A percentile compares a stretch with the other conserved stretches of the same genome.
These are phyloP conservation scores for Polymixis lichenea DNA, from an alignment of 2,888 invertebrate species.

Conservation along the genomic window DNA sequence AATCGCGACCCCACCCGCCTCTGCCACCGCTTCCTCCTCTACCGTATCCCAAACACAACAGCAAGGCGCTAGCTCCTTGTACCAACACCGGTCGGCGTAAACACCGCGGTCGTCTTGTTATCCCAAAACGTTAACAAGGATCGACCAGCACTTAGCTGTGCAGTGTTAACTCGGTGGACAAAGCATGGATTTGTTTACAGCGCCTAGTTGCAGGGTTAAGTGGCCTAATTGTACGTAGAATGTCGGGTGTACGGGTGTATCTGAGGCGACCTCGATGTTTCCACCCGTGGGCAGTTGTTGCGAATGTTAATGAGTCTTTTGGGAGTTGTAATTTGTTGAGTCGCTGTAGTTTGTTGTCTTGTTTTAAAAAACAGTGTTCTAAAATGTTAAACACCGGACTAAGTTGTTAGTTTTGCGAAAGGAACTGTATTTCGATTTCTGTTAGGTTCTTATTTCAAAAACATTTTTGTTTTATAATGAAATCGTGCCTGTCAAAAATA, in stretches of 20 bases:
- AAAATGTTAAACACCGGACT: no score
- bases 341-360: no score
- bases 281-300: slow-evolving; percentile 3
- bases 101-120: slow-evolving; percentile 86
- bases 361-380: no score
- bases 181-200: slow-evolving; percentile 85
- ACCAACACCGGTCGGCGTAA: slow-evolving; percentile 77
- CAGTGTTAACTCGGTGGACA: slow-evolving; percentile 85
- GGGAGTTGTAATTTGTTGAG: neutral
- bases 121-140: slow-evolving; percentile 89
- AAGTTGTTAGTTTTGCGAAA: no score
- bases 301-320: slow-evolving; percentile 33
- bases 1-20: slow-evolving; percentile 4
- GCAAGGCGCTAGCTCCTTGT: slow-evolving; percentile 81
- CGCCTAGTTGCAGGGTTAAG: slow-evolving; percentile 88
- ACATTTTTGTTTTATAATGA: no score
- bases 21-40: slow-evolving; percentile 17
- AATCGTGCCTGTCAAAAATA: no score
- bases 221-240: slow-evolving; percentile 88
- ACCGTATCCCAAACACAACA: slow-evolving; percentile 57
- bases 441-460: no score
- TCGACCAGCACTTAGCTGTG: slow-evolving; percentile 86
- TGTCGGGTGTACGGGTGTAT: slow-evolving; percentile 68
- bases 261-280: slow-evolving; percentile 55
- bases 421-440: no score